phyloP scores from a whole-genome alignment of 2,797 vertebrate species.

The Sparus aurata region DNA sequence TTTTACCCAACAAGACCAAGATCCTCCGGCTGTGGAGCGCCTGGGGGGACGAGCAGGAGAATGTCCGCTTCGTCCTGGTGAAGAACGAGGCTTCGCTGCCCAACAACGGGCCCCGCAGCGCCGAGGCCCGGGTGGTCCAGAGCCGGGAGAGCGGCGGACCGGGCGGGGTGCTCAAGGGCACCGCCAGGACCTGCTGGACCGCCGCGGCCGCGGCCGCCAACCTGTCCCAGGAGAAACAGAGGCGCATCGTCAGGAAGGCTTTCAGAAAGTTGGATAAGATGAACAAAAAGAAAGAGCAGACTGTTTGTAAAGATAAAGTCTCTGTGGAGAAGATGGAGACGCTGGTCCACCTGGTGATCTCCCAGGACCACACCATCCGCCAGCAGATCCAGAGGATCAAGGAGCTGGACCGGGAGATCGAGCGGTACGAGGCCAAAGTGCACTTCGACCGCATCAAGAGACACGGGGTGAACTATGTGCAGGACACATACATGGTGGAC shows the following conservation, averaged over 20 bases:
- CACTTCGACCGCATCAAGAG: slow-evolving; percentile 93
- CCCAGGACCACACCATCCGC: slow-evolving; percentile 97
- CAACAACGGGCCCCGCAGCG: slow-evolving; percentile 93
- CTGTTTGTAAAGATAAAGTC: slow-evolving; percentile 80
- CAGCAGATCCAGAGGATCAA: slow-evolving; percentile 94
- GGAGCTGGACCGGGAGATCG: slow-evolving; percentile 95
- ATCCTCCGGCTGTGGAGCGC: slow-evolving; percentile 94
- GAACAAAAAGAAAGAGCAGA: slow-evolving; percentile 89
- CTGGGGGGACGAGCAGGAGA: slow-evolving; percentile 95
- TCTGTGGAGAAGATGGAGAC: slow-evolving; percentile 95
- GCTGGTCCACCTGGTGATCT: slow-evolving; percentile 95
- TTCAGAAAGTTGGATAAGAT: slow-evolving; percentile 97
- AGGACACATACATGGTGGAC: slow-evolving; percentile 95
- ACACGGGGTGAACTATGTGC: slow-evolving; percentile 96
- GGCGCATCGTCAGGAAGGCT: slow-evolving; percentile 94
- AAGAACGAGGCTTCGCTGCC: slow-evolving; percentile 93
- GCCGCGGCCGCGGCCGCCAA: slow-evolving; percentile 64
- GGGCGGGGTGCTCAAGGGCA: slow-evolving; percentile 53
- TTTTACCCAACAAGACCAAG: slow-evolving; percentile 94
- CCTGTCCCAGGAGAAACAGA: slow-evolving; percentile 92
- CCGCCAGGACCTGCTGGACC: slow-evolving; percentile 69
- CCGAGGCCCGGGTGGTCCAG: slow-evolving; percentile 94
- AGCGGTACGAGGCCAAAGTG: slow-evolving; percentile 92
- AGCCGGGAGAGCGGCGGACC: slow-evolving; percentile 88
- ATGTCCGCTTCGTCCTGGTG: slow-evolving; percentile 95